Evolutionary conservation across 2,113 vertebrate genomes (phyloP), one percentile per base, ranked within the genome.

Genomic region (Naja naja): DNA sequence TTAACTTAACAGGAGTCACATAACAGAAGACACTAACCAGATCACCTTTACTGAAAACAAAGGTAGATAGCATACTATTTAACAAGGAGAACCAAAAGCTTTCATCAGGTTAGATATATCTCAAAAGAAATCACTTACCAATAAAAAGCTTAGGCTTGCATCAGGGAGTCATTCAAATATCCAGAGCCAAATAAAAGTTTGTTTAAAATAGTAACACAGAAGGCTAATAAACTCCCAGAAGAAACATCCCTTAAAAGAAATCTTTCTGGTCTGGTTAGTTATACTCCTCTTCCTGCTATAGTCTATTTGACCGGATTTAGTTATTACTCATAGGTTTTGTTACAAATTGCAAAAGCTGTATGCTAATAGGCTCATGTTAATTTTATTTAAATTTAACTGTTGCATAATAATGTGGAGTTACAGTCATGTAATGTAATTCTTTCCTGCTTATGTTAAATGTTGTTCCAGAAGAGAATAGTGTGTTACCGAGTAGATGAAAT

Each of bases 191-290:
- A 39, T 69, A n/a, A 81, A 53, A 30, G 12, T 23, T 45, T 85
- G 58, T 60, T 18, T 55, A 47, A 93, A 93, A 90, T 30, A 54
- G 88, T 60, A 88, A 74, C 27, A 56, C 3, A 87, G 30, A 23
- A 56, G 56, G 23, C 54, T 58, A 87, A 53, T 27, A 88, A 88
- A 85, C 81, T 88, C 6, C 8, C n/a, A 30, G 39, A 85, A 25
- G 87, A 22, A 30, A 1, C 49, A 53, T n/a, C 69, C 85, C 54
- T 39, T 56, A 52, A 92, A 49, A 93, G 90, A 88, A 88, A 85
- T 90, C 3, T 85, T 93, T 92, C 92, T 85, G 22, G 88, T 92
- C 10, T 89, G 91, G 60, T 93, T 23, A 27, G 25, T 20, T 49
- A 30, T 11, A n/a, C 30, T 85, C 22, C 81, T 81, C 54, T 30